These are phyloP conservation scores for Lateolabrax maculatus DNA, from an alignment of 2,797 vertebrate species.

Conservation along the genomic window DNA sequence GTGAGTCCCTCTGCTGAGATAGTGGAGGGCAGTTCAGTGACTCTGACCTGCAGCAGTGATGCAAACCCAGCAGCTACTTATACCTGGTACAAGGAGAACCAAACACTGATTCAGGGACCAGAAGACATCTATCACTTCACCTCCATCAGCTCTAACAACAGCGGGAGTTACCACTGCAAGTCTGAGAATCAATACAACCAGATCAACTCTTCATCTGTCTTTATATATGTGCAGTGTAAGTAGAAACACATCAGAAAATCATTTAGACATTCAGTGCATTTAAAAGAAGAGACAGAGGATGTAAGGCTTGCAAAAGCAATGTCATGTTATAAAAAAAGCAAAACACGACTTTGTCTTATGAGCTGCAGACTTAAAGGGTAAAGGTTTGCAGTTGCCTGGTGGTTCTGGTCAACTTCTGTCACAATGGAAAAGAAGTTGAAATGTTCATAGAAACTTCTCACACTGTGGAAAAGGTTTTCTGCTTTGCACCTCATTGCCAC, in stretches of 20 bases:
- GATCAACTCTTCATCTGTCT: not conserved
- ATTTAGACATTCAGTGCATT: not conserved
- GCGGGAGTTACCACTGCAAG: constrained; percentile 46
- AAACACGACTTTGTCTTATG: too few species aligned
- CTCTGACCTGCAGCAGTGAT: constrained; percentile 62
- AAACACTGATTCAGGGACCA: not conserved
- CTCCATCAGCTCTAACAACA: constrained; percentile 43
- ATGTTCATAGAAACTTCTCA: too few species aligned
- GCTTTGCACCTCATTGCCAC: too few species aligned
- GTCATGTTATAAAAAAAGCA: too few species aligned
- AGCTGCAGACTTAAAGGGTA: too few species aligned
- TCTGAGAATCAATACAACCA: constrained; percentile 28
- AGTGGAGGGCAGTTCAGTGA: constrained; percentile 47
- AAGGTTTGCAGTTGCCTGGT: too few species aligned
- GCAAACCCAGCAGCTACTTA: constrained; percentile 39
- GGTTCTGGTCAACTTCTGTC: not conserved
- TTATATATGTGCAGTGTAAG: constrained; percentile 56
- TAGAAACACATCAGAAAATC: not conserved
- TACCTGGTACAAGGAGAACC: constrained; percentile 43
- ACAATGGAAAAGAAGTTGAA: not conserved
- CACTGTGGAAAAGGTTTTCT: too few species aligned
- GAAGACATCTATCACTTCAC: constrained; percentile 19
- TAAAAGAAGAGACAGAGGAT: not conserved
- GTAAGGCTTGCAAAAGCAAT: not conserved
- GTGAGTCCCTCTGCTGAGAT: constrained; percentile 32